Percentiles rank a stretch among this genome's conserved stretches.
Evolutionary conservation across 2,113 vertebrate species (phyloP).

Genomic region (Ctenomys sociabilis): DNA sequence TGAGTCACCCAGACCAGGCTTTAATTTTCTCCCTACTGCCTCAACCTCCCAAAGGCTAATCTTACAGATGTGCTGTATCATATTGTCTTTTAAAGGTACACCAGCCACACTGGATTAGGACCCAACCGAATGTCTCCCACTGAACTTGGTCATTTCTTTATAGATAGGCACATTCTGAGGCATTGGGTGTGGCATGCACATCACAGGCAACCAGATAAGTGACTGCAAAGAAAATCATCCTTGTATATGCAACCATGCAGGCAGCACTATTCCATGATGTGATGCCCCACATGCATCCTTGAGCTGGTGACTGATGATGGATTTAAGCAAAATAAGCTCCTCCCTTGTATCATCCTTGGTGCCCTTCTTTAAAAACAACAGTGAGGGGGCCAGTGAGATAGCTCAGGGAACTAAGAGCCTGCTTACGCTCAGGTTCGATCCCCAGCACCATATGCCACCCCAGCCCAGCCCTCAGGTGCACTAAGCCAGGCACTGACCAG

Average conservation of each 20-base stretch:
- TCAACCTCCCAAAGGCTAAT: background rate
- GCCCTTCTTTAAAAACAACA: background rate
- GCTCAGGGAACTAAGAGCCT: too few relatives aligned
- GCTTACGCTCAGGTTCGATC: too few relatives aligned
- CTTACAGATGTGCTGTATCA: background rate
- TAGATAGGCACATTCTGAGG: background rate
- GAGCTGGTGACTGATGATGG: background rate
- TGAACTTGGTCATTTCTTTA: background rate
- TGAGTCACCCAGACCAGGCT: background rate
- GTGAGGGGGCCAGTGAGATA: too few relatives aligned
- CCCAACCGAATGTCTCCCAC: background rate
- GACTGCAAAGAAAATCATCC: background rate
- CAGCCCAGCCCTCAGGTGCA: too few relatives aligned
- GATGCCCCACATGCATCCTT: background rate
- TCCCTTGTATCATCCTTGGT: background rate
- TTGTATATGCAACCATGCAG: rapidly evolving
- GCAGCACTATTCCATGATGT: rapidly evolving
- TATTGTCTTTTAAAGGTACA: background rate
- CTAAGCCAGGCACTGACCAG: too few relatives aligned
- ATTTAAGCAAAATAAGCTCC: background rate
- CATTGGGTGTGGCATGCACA: rapidly evolving
- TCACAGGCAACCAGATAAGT: background rate
- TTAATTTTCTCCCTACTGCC: background rate
- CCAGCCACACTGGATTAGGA: too few relatives aligned
- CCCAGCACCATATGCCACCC: too few relatives aligned